Evolutionary conservation across 2,113 vertebrate species (phyloP).

Genomic region (Labeo catla): DNA sequence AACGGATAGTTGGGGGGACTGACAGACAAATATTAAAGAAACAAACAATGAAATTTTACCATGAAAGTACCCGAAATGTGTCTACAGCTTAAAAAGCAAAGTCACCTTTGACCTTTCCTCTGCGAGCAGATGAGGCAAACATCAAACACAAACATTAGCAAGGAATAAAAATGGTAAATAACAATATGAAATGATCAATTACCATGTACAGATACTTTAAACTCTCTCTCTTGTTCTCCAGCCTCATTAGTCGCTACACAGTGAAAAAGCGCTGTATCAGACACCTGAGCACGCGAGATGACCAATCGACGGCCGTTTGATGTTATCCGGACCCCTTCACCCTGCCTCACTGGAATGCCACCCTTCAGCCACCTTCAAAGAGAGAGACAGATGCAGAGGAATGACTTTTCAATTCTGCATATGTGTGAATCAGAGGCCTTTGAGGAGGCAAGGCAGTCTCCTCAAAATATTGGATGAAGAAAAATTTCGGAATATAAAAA

Average conservation of each 20-base stretch:
- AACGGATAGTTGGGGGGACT: conserved; percentile 92
- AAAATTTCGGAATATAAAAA: too few species aligned
- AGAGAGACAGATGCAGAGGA: background rate
- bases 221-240: conserved; percentile 83
- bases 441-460: too few species aligned
- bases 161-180: background rate
- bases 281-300: conserved; percentile 83
- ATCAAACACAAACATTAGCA: conserved; percentile 5
- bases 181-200: conserved; percentile 37
- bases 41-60: background rate
- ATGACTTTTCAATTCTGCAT: background rate
- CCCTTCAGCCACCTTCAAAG: conserved; percentile 89
- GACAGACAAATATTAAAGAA: conserved; percentile 47
- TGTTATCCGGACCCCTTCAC: conserved; percentile 76
- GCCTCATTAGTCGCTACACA: conserved; percentile 90
- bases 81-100: background rate
- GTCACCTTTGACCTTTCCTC: conserved; percentile 16
- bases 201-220: conserved; percentile 92
- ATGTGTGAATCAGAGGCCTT: background rate
- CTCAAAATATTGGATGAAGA: too few species aligned
- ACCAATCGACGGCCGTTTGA: conserved; percentile 83
- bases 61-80: background rate
- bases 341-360: conserved; percentile 78
- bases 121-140: conserved; percentile 10
- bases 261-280: conserved; percentile 87